Evolutionary conservation across 2,797 vertebrate genomes (phyloP), one percentile per base, ranked within the genome.

Genomic region (Gastrophryne carolinensis): DNA sequence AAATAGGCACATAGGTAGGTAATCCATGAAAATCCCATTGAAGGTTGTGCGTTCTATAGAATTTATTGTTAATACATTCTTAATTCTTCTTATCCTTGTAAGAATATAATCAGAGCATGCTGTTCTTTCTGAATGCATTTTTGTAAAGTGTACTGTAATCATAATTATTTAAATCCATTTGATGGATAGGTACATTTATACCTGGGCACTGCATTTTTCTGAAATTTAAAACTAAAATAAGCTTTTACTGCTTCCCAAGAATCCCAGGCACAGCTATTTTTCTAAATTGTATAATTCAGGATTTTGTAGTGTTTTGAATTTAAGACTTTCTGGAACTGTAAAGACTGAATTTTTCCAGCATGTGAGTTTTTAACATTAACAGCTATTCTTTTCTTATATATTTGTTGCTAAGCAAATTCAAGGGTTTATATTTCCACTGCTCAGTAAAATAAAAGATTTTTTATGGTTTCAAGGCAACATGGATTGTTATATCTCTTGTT

Each of bases 151-250:
- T 53, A 52, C 21, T 15, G 34, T 53, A 53, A 53, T 19, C 19
- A 12, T 37, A 37, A 67, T 67, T 67, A 67, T 67, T 67, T 53
- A 67, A 67, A 53, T 52, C 64, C 49, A 4, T 53, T 60, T 67
- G 21, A 67, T 67, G 54, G 54, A 57, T 21, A 34, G 54, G 64
- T 53, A 34, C 64, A 50, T 50, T 65, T 30, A 65, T 65, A 65
- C 44, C 27, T 67, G 34, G 64, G 23, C 53, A 15, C 30, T 53
- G 21, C 30, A 35, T 32, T 57, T 66, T 52, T 66, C 3, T 52
- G 47, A 66, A 34, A 53, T 66, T 52, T 66, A 37, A 52, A 47
- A 66, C 10, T 34, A 21, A 67, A 53, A 35, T 35, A 17, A 23
- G 21, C 64, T 53, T 53, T 53, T 53, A 49, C 41, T 26, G 19